Percentiles rank a stretch among this genome's conserved stretches.
Evolutionary conservation across 1,140 invertebrate genomes (phyloP).

Genomic region (Drosophila bipectinata): DNA sequence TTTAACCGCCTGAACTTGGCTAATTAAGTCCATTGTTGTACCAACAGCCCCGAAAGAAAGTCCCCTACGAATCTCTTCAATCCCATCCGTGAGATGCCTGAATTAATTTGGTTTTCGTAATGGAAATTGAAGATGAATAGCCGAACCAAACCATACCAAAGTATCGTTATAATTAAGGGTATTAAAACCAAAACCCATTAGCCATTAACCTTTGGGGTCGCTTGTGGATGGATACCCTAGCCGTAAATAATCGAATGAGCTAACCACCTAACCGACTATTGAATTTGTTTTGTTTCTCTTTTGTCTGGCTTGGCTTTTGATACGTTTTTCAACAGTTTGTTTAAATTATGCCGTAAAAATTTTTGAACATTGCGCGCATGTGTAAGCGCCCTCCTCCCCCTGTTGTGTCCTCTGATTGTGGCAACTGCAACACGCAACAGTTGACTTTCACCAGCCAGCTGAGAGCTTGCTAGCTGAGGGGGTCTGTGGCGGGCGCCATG

Average conservation of each 20-base stretch:
- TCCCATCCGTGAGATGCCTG: slow-evolving; percentile 14
- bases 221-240: slow-evolving; percentile 16
- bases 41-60: slow-evolving; percentile 5
- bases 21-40: slow-evolving; percentile 7
- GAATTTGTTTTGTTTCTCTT: slow-evolving; percentile 7
- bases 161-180: slow-evolving; percentile 38
- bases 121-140: slow-evolving; percentile 6
- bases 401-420: not conserved
- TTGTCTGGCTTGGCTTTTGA: slow-evolving; percentile 30
- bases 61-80: slow-evolving; percentile 1
- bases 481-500: not conserved
- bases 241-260: slow-evolving; percentile 46
- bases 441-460: slow-evolving; percentile 72
- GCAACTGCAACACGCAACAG: slow-evolving; percentile 73
- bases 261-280: slow-evolving; percentile 9
- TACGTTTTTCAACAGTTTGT: slow-evolving; percentile 67
- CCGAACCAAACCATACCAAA: slow-evolving; percentile 37
- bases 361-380: slow-evolving; percentile 62
- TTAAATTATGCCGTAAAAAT: slow-evolving; percentile 72
- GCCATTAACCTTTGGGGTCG: slow-evolving; percentile 33
- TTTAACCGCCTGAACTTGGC: slow-evolving; percentile 21
- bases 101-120: slow-evolving; percentile 29
- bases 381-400: slow-evolving; percentile 31
- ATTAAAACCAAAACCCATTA: slow-evolving; percentile 33
- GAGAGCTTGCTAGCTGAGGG: slow-evolving; percentile 3